Percentiles rank a stretch among this genome's conserved stretches.
phyloP scores from a whole-genome alignment of 2,888 invertebrate species.

The Thecophora atra region DNA sequence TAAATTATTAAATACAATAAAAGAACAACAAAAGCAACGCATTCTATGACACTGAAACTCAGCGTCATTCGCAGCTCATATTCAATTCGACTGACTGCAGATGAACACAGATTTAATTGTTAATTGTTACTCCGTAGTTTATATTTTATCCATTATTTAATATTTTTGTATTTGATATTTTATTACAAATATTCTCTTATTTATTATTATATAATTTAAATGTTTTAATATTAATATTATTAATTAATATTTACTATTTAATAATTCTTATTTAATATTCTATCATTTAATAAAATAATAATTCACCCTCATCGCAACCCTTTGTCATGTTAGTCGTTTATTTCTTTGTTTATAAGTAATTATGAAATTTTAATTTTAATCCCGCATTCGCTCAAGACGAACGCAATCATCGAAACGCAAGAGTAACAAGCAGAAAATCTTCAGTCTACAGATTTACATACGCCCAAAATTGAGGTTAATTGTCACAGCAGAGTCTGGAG shows the following conservation, averaged over 20 bases:
- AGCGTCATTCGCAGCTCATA: no score
- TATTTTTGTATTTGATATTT: no score
- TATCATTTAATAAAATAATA: no score
- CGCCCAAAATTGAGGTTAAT: background rate
- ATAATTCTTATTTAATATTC: no score
- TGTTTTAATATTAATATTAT: no score
- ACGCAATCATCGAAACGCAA: background rate
- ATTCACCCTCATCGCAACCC: background rate
- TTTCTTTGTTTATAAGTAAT: background rate
- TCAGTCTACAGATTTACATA: background rate
- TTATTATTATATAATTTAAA: no score
- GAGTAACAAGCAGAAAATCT: background rate
- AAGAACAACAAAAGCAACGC: slow-evolving; percentile 1
- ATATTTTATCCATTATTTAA: no score
- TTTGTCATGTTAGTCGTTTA: background rate
- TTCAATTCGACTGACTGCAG: no score
- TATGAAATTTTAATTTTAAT: background rate
- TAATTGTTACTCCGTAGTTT: no score
- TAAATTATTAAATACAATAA: slow-evolving; percentile 11
- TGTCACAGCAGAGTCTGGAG: background rate
- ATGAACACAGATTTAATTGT: background rate
- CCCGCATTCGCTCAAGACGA: background rate
- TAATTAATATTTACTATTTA: no score
- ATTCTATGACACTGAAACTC: slow-evolving; percentile 13
- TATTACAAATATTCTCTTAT: no score